Evolutionary conservation across 2,797 vertebrate genomes (phyloP).

Genomic region (Cynopterus sphinx): DNA sequence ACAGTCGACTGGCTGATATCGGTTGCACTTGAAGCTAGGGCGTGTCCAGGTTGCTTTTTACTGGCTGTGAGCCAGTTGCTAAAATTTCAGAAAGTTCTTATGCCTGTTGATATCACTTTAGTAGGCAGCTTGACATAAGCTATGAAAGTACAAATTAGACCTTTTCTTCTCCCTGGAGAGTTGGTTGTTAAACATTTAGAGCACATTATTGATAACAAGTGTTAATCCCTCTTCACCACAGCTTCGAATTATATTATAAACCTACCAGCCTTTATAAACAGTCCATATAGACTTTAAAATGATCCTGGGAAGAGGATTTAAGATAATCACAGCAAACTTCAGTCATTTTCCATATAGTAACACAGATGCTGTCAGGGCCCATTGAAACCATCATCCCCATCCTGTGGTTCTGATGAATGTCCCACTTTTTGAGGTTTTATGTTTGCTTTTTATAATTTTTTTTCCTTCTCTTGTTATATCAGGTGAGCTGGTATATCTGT

Average conservation of each 20-base stretch:
- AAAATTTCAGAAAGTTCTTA: neutral
- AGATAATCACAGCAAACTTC: neutral
- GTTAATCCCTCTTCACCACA: neutral
- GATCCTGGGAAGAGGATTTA: constrained; percentile 25
- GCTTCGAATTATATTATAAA: constrained; percentile 31
- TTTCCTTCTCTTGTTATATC: neutral
- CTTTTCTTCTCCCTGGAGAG: neutral
- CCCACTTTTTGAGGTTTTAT: neutral
- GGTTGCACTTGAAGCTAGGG: neutral
- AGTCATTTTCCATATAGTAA: neutral
- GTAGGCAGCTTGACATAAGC: neutral
- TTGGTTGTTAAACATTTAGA: constrained; percentile 40
- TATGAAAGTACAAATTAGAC: neutral
- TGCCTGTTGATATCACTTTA: neutral
- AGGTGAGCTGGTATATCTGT: neutral
- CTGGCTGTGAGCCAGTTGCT: neutral
- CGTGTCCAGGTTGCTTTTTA: neutral
- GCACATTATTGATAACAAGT: neutral
- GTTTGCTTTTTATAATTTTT: neutral
- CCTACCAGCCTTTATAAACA: constrained; percentile 19
- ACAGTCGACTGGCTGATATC: neutral
- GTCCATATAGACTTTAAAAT: constrained; percentile 9
- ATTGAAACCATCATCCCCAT: neutral
- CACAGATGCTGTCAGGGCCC: neutral
- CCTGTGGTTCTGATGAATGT: neutral